These are phyloP conservation scores for Drosophila gunungcola DNA, from an alignment of 1,140 invertebrate genomes.

Conservation along the genomic window DNA sequence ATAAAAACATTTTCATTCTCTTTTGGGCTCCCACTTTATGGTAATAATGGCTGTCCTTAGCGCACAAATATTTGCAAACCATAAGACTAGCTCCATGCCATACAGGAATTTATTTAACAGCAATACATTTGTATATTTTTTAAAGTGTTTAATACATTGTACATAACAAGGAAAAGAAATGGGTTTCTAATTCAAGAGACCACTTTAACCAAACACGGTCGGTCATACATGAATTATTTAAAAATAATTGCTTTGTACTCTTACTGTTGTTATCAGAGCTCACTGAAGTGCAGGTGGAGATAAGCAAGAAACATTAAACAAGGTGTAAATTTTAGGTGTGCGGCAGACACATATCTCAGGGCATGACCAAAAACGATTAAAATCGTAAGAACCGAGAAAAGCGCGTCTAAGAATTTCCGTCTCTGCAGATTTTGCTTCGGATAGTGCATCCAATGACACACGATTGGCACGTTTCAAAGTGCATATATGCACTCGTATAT, in stretches of 20 bases:
- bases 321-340: constrained; percentile 36
- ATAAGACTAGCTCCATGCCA: too few species aligned
- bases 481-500: constrained; percentile 8
- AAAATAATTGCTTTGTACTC: constrained; percentile 32
- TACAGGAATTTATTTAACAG: too few species aligned
- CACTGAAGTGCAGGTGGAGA: constrained; percentile 26
- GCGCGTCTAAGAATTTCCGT: constrained; percentile 35
- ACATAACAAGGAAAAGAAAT: too few species aligned
- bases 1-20: too few species aligned
- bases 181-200: not conserved
- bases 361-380: constrained; percentile 33
- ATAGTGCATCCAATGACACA: constrained; percentile 25
- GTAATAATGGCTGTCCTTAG: too few species aligned
- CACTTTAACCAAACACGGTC: constrained; percentile 7
- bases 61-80: too few species aligned
- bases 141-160: too few species aligned
- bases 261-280: constrained; percentile 29
- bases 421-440: constrained; percentile 4
- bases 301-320: constrained; percentile 41
- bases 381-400: not conserved
- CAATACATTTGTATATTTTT: too few species aligned
- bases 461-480: constrained; percentile 30
- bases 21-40: too few species aligned
- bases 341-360: constrained; percentile 11
- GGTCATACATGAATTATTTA: constrained; percentile 32